Conservation (phyloP, 2,113 vertebrate genomes). For the Lonchura striata region DNA sequence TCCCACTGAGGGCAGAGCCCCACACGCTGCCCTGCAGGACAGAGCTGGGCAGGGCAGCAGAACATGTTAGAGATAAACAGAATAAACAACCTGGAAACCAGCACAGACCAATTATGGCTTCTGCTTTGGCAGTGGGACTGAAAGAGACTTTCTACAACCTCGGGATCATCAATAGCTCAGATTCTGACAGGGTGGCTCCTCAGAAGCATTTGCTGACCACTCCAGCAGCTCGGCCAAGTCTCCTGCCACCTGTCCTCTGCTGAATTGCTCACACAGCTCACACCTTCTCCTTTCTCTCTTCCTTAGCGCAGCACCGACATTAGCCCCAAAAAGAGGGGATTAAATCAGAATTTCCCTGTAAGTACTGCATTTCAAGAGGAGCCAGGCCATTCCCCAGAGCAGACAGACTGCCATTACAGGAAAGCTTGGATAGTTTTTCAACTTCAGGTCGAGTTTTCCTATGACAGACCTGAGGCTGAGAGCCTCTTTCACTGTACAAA, state of each 20-base stretch:
- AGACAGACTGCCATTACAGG: neutral
- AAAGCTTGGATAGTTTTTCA: slow-evolving; percentile 19
- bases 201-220: neutral
- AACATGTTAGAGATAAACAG: too few relatives aligned
- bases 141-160: too few relatives aligned
- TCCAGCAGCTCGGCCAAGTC: neutral
- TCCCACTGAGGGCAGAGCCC: too few relatives aligned
- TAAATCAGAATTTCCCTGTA: neutral
- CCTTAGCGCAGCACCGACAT: neutral
- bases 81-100: too few relatives aligned
- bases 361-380: neutral
- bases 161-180: too few relatives aligned
- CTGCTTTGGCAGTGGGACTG: too few relatives aligned
- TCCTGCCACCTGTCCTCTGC: neutral
- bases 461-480: slow-evolving; percentile 19
- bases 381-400: neutral
- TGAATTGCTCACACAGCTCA: neutral
- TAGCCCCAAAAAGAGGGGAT: neutral
- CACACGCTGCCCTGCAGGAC: too few relatives aligned
- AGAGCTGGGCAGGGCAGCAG: too few relatives aligned
- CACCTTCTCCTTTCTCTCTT: neutral
- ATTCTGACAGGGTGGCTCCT: too few relatives aligned
- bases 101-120: too few relatives aligned
- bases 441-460: neutral
- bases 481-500: slow-evolving; percentile 32